Evolutionary conservation across 2,113 vertebrate species (phyloP).

Genomic region (Lucifuga dentata): DNA sequence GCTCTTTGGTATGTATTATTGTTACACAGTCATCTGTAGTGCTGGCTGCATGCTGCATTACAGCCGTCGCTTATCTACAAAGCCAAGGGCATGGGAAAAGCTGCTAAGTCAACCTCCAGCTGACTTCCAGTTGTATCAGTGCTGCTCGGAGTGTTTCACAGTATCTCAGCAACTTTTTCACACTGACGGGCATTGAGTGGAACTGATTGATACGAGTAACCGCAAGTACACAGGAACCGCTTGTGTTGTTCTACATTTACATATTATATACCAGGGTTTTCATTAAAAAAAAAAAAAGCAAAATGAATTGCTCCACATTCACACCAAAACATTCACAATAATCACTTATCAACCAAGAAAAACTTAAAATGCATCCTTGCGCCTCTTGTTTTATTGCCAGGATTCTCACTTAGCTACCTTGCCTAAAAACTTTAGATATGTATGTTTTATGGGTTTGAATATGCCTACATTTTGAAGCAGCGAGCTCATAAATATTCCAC

Average conservation of each 20-base stretch:
- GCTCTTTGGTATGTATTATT: constrained; percentile 67
- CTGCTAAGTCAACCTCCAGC: constrained; percentile 50
- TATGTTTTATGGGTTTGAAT: constrained; percentile 35
- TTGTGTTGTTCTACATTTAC: not conserved
- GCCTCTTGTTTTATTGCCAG: constrained; percentile 15
- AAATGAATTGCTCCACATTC: constrained; percentile 9
- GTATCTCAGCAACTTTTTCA: not conserved
- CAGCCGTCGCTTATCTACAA: constrained; percentile 69
- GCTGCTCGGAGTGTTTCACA: not conserved
- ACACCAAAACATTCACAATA: not conserved
- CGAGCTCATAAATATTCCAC: constrained; percentile 59
- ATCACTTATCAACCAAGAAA: not conserved
- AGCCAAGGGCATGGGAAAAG: constrained; percentile 72
- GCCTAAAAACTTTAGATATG: constrained; percentile 14
- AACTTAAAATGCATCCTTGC: constrained; percentile 16
- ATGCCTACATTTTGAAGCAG: constrained; percentile 25
- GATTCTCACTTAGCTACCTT: constrained; percentile 29
- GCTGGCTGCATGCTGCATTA: constrained; percentile 64
- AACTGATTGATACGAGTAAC: too few relatives aligned
- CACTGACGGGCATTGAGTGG: not conserved
- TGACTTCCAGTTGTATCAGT: constrained; percentile 44
- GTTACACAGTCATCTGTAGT: constrained; percentile 68
- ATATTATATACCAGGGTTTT: not conserved
- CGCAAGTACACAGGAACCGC: too few relatives aligned
- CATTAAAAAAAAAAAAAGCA: not conserved